These are phyloP conservation scores for Chrysemys picta DNA, from an alignment of 2,113 vertebrate species.

Conservation along the genomic window DNA sequence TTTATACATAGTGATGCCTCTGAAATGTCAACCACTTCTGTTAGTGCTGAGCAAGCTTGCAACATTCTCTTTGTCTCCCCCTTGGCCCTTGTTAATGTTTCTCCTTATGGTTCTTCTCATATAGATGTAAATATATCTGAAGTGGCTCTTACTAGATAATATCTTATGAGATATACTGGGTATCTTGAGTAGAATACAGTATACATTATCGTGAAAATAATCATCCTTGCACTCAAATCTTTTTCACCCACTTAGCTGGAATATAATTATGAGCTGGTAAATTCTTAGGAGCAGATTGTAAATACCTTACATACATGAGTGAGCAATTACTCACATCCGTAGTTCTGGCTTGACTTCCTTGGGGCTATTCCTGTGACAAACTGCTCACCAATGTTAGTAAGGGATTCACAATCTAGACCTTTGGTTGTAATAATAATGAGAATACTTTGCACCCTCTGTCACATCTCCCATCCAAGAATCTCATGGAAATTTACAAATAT, in stretches of 20 bases:
- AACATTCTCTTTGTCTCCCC: neutral
- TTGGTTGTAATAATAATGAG: neutral
- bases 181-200: neutral
- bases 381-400: neutral
- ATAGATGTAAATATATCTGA: neutral
- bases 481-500: neutral
- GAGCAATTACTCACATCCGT: neutral
- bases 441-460: neutral
- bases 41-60: neutral
- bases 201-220: neutral
- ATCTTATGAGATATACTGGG: neutral
- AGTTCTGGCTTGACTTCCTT: neutral
- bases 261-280: neutral
- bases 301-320: rapidly evolving
- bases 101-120: neutral
- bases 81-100: neutral
- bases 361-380: neutral
- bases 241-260: neutral
- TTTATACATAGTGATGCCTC: neutral
- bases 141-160: neutral
- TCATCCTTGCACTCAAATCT: neutral
- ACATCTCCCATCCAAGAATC: neutral
- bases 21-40: neutral
- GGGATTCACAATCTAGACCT: neutral
- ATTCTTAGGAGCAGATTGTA: rapidly evolving